phyloP scores from a whole-genome alignment of 2,113 vertebrate genomes.

The Phrynosoma blainvillii region DNA sequence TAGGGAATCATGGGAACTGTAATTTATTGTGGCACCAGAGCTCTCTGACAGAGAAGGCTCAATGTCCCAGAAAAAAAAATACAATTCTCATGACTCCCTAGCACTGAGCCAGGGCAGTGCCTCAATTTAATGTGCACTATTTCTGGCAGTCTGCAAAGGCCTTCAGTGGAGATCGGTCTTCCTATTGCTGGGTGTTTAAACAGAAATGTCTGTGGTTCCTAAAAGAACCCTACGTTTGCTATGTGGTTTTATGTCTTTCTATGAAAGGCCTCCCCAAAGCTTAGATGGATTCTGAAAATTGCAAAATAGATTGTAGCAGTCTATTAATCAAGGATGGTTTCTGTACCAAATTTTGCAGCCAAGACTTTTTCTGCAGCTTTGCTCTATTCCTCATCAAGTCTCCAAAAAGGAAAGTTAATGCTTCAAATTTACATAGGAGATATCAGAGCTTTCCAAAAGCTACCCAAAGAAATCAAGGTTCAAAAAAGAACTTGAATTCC shows the following conservation, averaged over 20 bases:
- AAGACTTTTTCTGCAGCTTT: not conserved
- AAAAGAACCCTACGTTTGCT: not conserved
- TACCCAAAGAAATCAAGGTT: rapidly evolving
- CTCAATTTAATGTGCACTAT: too few species aligned
- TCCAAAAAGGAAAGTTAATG: not conserved
- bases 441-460: not conserved
- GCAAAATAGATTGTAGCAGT: not conserved
- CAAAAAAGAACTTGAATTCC: not conserved
- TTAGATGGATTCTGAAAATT: not conserved
- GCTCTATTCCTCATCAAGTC: not conserved
- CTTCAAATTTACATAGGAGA: not conserved
- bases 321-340: not conserved
- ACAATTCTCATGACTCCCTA: too few species aligned
- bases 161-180: too few species aligned
- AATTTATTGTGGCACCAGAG: too few species aligned
- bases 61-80: too few species aligned
- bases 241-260: too few species aligned
- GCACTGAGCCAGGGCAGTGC: too few species aligned
- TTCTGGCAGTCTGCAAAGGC: too few species aligned
- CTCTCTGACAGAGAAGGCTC: too few species aligned
- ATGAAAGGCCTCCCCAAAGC: not conserved
- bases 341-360: not conserved
- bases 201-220: not conserved
- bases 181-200: not conserved
- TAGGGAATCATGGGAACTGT: too few species aligned